A percentile compares a stretch with the other conserved stretches of the same genome.
phyloP scores from a whole-genome alignment of 2,797 vertebrate species.

The Decapterus maruadsi region DNA sequence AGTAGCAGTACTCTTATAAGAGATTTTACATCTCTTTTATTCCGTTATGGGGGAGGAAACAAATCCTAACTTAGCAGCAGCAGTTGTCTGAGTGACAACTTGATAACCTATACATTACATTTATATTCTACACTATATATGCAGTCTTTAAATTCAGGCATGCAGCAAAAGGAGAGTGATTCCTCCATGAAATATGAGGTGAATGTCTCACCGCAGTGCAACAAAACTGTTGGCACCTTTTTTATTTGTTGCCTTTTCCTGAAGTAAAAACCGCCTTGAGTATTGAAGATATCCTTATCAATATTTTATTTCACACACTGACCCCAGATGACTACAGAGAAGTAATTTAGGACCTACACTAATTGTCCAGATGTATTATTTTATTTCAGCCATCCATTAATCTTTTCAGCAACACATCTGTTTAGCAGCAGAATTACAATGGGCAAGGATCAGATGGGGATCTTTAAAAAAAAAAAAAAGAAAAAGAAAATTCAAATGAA shows the following conservation, averaged over 20 bases:
- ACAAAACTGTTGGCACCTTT: neutral
- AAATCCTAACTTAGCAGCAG: neutral
- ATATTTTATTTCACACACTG: constrained; percentile 1
- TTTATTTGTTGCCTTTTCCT: neutral
- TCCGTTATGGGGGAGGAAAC: too few relatives aligned
- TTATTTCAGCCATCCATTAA: neutral
- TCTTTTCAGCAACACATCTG: neutral
- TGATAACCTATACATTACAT: neutral
- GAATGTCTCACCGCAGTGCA: neutral
- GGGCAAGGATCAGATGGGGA: neutral
- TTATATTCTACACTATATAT: neutral
- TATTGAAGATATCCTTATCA: constrained; percentile 1
- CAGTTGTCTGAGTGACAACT: neutral
- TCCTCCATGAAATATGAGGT: neutral
- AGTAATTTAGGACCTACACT: neutral
- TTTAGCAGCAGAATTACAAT: neutral
- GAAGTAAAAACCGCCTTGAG: neutral
- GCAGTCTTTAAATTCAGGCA: neutral
- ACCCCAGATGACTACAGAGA: neutral
- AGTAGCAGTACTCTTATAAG: neutral
- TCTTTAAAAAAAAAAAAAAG: too few relatives aligned
- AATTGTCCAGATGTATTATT: neutral
- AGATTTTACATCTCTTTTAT: neutral
- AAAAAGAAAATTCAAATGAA: constrained; percentile 1
- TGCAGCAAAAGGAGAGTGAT: neutral